phyloP scores from a whole-genome alignment of 2,113 vertebrate species.

The Chaetodon auriga region DNA sequence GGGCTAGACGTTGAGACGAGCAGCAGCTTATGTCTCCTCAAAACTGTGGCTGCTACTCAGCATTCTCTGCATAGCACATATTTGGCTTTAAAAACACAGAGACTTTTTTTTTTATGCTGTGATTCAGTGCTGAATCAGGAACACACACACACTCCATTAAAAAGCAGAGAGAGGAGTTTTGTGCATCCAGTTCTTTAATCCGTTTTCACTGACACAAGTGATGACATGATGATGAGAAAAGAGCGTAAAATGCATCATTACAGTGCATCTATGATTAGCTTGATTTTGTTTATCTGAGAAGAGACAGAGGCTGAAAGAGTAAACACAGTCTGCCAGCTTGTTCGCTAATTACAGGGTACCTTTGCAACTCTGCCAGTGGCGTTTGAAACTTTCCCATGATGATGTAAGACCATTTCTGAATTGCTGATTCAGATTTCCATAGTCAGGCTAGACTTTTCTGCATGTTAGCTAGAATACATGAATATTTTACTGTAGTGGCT shows the following conservation, averaged over 20 bases:
- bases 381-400: constrained; percentile 39
- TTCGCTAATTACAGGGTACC: constrained; percentile 46
- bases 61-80: constrained; percentile 14
- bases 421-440: constrained; percentile 42
- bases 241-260: constrained; percentile 1
- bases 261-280: constrained; percentile 26
- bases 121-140: neutral
- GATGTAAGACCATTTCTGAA: constrained; percentile 25
- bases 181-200: neutral
- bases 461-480: constrained; percentile 15
- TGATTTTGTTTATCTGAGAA: constrained; percentile 28
- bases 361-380: constrained; percentile 6
- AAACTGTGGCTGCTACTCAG: constrained; percentile 14
- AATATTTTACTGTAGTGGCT: neutral
- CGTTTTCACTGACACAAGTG: neutral
- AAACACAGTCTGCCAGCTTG: constrained; percentile 37
- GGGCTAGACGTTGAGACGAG: constrained; percentile 11
- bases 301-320: constrained; percentile 31
- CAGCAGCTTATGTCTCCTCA: constrained; percentile 32
- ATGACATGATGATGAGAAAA: constrained; percentile 4
- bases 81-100: neutral
- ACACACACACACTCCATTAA: neutral
- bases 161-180: neutral
- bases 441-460: neutral
- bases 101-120: neutral